Base-by-base conservation (phyloP, 2,113 vertebrate species). In the Oncorhynchus keta region DNA sequence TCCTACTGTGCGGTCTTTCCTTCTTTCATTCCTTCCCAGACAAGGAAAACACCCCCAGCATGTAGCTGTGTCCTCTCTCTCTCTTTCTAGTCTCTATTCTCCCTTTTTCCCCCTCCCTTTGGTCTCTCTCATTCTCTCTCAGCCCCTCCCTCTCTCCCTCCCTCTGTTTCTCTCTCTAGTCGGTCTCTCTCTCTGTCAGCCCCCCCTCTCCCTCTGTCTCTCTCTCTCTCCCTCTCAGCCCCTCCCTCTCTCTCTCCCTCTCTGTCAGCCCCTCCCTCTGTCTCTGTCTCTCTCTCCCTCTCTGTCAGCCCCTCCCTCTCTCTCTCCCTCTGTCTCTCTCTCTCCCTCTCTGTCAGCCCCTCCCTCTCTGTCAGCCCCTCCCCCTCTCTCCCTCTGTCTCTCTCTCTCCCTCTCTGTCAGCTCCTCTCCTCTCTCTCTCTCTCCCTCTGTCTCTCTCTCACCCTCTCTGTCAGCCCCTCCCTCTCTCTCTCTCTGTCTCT, bases 41-140 rank as follows among this genome's bases (percentile, higher is more conserved):
- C 51, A 61, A 77, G 45, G 14, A 81, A 69, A 20, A 11, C 28
- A 59, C 45, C 66, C 62, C 55, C 32, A 72, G 72, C 22, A 59
- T 22, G 16, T 45, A 45, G 39, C 39, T 45, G 2, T 45, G 39
- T 45, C 57, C 59, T 83, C 9, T 45, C 8, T 45, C 39, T 45
- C 39, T 45, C 39, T 45, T 9, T 45, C 39, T 45, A 59, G 20
- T 39, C 55, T 5, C 70, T 77, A 35, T 72, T 64, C 49, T 30
- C 14, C 4, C 79, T 22, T 77, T 77, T 77, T 45, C n/a, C 35
- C n/a, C 39, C 16, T 57, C 9, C 9, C 39, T 45, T 45, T 45
- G 39, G 39, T 45, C 8, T 45, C 39, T 45, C 39, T 11, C 39
- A 11, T 45, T 45, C 9, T 45, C 39, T 45, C 39, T 45, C 39